Evolutionary conservation across 2,797 vertebrate genomes (phyloP).

Genomic region (Antennarius maculatus): DNA sequence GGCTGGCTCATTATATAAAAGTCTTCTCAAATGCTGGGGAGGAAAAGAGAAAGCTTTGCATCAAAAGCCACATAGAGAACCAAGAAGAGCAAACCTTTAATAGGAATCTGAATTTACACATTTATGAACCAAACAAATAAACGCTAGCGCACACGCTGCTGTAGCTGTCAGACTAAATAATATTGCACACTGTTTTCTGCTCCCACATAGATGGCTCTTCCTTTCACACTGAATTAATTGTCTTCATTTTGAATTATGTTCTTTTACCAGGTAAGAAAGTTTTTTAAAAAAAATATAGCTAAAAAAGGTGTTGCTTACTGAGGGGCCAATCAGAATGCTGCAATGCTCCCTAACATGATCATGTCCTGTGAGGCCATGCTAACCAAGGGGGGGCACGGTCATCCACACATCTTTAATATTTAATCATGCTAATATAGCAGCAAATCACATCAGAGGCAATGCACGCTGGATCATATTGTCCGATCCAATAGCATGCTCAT

Average conservation of each 20-base stretch:
- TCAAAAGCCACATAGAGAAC: slow-evolving; percentile 48
- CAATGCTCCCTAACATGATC: slow-evolving; percentile 15
- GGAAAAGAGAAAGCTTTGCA: slow-evolving; percentile 30
- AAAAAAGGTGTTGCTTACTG: slow-evolving; percentile 9
- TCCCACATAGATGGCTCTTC: slow-evolving; percentile 30
- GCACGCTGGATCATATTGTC: slow-evolving; percentile 81
- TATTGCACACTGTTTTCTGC: slow-evolving; percentile 37
- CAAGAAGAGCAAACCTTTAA: slow-evolving; percentile 45
- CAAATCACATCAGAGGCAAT: slow-evolving; percentile 81
- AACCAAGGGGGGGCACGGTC: slow-evolving; percentile 51
- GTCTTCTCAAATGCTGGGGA: slow-evolving; percentile 27
- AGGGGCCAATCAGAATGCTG: too few relatives aligned
- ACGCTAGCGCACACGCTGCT: slow-evolving; percentile 54
- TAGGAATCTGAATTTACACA: slow-evolving; percentile 58
- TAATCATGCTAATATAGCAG: slow-evolving; percentile 80
- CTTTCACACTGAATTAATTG: slow-evolving; percentile 17
- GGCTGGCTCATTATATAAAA: slow-evolving; percentile 76
- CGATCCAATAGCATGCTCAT: slow-evolving; percentile 77
- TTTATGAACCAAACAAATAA: slow-evolving; percentile 69
- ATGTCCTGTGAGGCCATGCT: slow-evolving; percentile 52
- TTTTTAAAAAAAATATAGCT: too few relatives aligned
- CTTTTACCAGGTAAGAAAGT: slow-evolving; percentile 24
- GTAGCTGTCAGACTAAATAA: slow-evolving; percentile 57
- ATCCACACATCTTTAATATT: slow-evolving; percentile 81
- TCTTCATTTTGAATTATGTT: slow-evolving; percentile 17